phyloP scores from a whole-genome alignment of 2,797 vertebrate genomes.

The Setipinna tenuifilis region DNA sequence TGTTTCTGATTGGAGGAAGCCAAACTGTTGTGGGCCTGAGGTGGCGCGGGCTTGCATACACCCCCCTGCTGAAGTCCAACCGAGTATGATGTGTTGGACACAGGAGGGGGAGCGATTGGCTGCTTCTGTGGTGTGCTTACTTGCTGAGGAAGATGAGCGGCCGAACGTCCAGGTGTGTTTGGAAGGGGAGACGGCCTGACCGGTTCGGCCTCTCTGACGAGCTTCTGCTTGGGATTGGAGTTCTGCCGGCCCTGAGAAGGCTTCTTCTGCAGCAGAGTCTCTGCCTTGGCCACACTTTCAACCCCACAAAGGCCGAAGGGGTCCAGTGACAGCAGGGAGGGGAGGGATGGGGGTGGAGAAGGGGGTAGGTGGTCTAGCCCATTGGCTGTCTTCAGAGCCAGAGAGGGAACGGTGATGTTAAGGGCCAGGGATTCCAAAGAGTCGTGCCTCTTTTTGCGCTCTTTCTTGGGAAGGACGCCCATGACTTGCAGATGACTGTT shows the following conservation, averaged over 20 bases:
- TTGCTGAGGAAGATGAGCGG: conserved; percentile 67
- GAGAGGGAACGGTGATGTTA: conserved; percentile 92
- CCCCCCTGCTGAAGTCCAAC: conserved; percentile 77
- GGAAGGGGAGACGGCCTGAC: conserved; percentile 85
- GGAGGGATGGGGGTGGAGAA: conserved; percentile 86
- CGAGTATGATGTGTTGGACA: conserved; percentile 66
- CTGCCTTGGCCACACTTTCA: conserved; percentile 80
- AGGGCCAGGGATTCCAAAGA: conserved; percentile 93
- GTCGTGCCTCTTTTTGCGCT: conserved; percentile 99
- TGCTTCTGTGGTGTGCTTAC: conserved; percentile 48
- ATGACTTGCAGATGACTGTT: conserved; percentile 99
- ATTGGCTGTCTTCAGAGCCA: conserved; percentile 93
- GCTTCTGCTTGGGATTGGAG: conserved; percentile 80
- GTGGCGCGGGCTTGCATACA: conserved; percentile 93
- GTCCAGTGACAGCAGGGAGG: conserved; percentile 84
- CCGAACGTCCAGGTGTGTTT: not conserved
- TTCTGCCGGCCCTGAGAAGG: conserved; percentile 85
- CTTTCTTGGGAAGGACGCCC: conserved; percentile 99
- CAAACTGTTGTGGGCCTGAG: conserved; percentile 81
- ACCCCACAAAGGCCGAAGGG: conserved; percentile 93
- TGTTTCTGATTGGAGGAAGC: conserved; percentile 43
- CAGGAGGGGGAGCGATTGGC: conserved; percentile 27
- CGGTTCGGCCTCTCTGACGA: conserved; percentile 83
- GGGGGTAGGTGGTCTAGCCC: conserved; percentile 91
- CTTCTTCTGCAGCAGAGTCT: conserved; percentile 85